Base-by-base conservation (phyloP, 2,888 invertebrate species). In the Syrphus vitripennis region DNA sequence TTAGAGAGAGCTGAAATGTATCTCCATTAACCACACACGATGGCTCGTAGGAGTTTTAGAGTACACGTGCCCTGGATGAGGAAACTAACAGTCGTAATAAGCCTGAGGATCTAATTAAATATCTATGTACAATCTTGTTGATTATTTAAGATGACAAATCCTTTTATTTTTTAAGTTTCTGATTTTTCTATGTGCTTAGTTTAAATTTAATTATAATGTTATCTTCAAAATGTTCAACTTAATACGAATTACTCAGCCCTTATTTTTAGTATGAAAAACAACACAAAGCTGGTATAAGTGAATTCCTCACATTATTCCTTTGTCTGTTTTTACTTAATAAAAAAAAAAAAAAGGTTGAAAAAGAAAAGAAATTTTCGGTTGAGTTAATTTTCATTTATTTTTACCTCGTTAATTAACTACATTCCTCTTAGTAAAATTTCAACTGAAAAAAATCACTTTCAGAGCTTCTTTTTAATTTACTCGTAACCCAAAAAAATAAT, bases 401-500 rank as follows among this genome's bases (percentile, higher is more conserved):
- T 67, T 10, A 3, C 12, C 19, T 74, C 34, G 34, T 42, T 53
- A 42, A 81, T 74, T 53, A 63, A 75, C 75, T 69, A 34, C 40
- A 31, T 16, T 26, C 10, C 12, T 21, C 29, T 16, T 4, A 4
- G 12, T 14, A 4, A 16, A 24, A 55, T 31, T n/a, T n/a, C n/a
- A n/a, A n/a, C 10, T 10, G 29, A 42, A 29, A 67, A 59, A 42
- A 31, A 19, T 14, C 40, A 42, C 29, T 61, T 75, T 55, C 19
- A 63, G 16, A 4, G 12, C 19, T 50, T 26, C 40, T 42, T 31
- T 72, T 77, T 50, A 65, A 71, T 71, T 72, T 63, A 53, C 57
- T 59, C 45, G 9, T 48, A 63, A 69, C 53, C 72, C 53, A 40
- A 59, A 71, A 61, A 50, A 42, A 77, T 53, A 57, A 67, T 37